Evolutionary conservation across 1,140 invertebrate species (phyloP), one percentile per base, ranked within the genome.

Genomic region (Bicyclus anynana): DNA sequence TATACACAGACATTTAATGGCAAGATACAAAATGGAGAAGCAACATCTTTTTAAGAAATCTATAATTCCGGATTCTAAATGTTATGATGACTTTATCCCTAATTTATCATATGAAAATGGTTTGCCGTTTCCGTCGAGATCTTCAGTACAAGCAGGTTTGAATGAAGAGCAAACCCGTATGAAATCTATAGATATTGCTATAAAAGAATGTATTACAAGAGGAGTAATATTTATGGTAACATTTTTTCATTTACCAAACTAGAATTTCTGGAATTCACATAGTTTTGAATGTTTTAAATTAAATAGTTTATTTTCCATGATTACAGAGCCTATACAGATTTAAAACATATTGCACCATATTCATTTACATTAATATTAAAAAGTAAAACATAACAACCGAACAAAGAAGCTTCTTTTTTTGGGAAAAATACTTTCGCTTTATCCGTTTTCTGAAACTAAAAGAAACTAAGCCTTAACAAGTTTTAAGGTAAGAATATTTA

Each of bases 21-120:
- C 91, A 17, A 90, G 93, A 67, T 94, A 93, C 77, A 90, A 91
- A 66, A 77, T 94, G 70, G 93, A 94, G 80, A 91, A 92, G 69
- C 73, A 92, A 62, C 69, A 83, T 62, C 59, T 74, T 20, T 60
- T 59, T 50, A 44, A 63, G 5, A 52, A 46, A 16, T 67, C 72
- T 53, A 29, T 47, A 46, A 57, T 53, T 42, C 46, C 46, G 26
- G 44, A 62, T 52, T 29, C 51, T 52, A 67, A 74, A 16, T 78
- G 80, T 40, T 67, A 71, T 16, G 59, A 62, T 46, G 66, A 79
- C 53, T 85, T 69, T 29, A 67, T 77, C 42, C 77, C 84, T 12
- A 74, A 80, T 61, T 63, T 87, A 17, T 54, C 70, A 13, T 77
- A 87, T 66, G 80, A 84, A 9, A 85, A 87, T 61, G 84, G 84